Evolutionary conservation across 1,140 invertebrate species (phyloP).

Genomic region (Drosophila tsacasi): DNA sequence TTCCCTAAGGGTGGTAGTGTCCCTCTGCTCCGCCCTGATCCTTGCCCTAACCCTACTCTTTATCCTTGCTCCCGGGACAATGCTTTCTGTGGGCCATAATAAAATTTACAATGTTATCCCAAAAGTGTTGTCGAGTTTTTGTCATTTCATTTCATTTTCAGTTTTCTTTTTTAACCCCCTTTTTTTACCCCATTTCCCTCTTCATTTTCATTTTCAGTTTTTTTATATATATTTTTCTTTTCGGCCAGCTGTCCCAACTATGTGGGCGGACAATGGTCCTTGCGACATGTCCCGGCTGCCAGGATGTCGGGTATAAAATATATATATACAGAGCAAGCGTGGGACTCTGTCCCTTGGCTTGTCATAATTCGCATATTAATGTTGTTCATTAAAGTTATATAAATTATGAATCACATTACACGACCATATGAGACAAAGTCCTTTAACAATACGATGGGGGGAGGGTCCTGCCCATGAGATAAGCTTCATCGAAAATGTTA

Average conservation of each 20-base stretch:
- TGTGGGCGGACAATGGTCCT: constrained; percentile 53
- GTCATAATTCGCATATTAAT: constrained; percentile 80
- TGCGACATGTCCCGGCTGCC: constrained; percentile 37
- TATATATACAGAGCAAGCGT: constrained; percentile 1
- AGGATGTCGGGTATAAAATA: constrained; percentile 1
- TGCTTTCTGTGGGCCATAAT: constrained; percentile 59
- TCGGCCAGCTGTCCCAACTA: constrained; percentile 42
- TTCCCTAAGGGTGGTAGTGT: constrained; percentile 23
- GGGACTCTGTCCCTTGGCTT: constrained; percentile 35
- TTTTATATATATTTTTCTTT: constrained; percentile 7
- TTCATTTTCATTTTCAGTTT: constrained; percentile 21
- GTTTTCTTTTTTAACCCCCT: constrained; percentile 19
- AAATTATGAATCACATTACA: constrained; percentile 78
- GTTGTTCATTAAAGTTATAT: constrained; percentile 81
- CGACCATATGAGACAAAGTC: constrained; percentile 50
- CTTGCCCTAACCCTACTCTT: constrained; percentile 9
- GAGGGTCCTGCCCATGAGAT: neutral
- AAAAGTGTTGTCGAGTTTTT: constrained; percentile 72
- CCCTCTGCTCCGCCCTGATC: constrained; percentile 7
- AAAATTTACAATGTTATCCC: constrained; percentile 80
- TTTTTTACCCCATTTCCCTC: constrained; percentile 6
- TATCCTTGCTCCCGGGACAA: constrained; percentile 23
- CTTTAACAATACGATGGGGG: neutral
- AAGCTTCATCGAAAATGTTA: neutral
- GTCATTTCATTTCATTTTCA: constrained; percentile 45